phyloP scores from a whole-genome alignment of 2,113 vertebrate genomes.

The Dendropsophus ebraccatus region DNA sequence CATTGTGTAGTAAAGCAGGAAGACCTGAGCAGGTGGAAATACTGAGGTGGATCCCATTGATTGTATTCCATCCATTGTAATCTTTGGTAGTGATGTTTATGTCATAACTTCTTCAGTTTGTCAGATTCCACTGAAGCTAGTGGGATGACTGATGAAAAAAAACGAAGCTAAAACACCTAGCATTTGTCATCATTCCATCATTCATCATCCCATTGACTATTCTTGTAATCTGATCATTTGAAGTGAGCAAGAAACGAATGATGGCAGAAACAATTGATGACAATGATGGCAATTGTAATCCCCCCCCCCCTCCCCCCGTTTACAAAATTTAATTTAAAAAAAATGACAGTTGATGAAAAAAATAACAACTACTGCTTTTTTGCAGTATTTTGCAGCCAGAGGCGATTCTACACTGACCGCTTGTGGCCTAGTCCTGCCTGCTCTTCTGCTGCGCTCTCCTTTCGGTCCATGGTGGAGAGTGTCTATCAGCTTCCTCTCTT shows the following conservation, averaged over 20 bases:
- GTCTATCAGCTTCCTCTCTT: too few species aligned
- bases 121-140: background rate
- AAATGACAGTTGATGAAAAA: background rate
- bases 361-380: too few species aligned
- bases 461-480: too few species aligned
- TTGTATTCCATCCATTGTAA: background rate
- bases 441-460: too few species aligned
- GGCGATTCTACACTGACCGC: too few species aligned
- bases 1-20: too few species aligned
- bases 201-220: background rate
- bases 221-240: too few species aligned
- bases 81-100: background rate
- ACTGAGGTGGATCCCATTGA: background rate
- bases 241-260: background rate
- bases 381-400: too few species aligned
- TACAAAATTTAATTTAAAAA: background rate
- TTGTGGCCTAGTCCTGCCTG: too few species aligned
- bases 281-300: too few species aligned
- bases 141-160: background rate
- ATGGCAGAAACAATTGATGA: background rate
- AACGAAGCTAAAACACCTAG: background rate
- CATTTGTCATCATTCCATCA: background rate
- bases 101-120: background rate
- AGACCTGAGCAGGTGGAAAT: background rate
- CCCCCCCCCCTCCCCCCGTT: too few species aligned